A percentile compares a stretch with the other conserved stretches of the same genome.
phyloP scores from a whole-genome alignment of 2,797 vertebrate species.

The Anisognathus igniventris region DNA sequence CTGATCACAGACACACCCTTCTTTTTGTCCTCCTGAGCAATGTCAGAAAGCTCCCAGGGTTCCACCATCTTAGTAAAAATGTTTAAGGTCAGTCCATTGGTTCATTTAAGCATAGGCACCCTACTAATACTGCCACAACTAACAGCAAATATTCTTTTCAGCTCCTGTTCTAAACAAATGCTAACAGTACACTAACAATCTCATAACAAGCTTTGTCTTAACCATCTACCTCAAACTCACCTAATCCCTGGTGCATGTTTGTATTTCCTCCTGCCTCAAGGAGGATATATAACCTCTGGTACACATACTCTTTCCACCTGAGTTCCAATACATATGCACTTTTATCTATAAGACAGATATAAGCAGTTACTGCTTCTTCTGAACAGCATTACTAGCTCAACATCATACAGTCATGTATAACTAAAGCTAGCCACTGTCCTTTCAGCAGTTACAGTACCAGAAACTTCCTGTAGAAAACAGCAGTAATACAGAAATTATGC shows the following conservation, averaged over 20 bases:
- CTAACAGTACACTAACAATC: neutral
- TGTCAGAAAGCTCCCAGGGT: neutral
- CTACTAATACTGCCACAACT: neutral
- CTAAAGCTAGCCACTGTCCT: neutral
- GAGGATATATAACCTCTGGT: neutral
- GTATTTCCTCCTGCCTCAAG: neutral
- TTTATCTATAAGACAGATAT: rapidly evolving
- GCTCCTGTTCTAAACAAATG: neutral
- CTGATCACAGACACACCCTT: neutral
- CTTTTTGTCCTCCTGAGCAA: neutral
- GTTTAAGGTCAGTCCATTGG: neutral
- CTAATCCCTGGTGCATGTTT: neutral
- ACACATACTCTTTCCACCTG: neutral
- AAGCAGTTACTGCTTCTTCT: neutral
- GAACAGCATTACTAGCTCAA: neutral
- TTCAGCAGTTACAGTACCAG: neutral
- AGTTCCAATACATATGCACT: neutral
- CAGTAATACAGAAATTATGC: neutral
- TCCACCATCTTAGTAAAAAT: neutral
- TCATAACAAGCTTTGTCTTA: neutral
- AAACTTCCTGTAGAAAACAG: neutral
- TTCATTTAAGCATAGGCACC: neutral
- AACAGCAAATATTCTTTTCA: neutral
- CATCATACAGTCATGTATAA: neutral
- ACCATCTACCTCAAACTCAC: neutral